Conservation (phyloP, 2,888 invertebrate species). For the Brachyptera putata region DNA sequence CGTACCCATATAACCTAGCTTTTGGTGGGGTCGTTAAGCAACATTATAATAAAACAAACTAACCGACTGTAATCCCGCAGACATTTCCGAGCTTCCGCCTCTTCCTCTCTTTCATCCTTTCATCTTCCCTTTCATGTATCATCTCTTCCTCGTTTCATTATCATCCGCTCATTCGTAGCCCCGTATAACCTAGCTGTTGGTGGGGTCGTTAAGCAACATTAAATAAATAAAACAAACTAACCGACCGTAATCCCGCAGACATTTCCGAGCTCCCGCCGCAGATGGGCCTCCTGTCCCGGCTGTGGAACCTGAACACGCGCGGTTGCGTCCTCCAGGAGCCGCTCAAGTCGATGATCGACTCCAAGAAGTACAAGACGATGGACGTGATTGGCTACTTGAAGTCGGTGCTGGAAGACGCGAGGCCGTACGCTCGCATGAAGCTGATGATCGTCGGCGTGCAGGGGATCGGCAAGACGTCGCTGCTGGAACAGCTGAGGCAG, state of each 20-base stretch:
- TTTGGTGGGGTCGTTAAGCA: too few species aligned
- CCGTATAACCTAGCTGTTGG: too few species aligned
- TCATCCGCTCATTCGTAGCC: too few species aligned
- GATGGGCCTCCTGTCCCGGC: constrained; percentile 87
- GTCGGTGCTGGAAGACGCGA: constrained; percentile 82
- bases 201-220: too few species aligned
- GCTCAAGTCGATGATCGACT: constrained; percentile 82
- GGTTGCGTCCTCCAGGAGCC: constrained; percentile 88
- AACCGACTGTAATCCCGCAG: constrained; percentile 46
- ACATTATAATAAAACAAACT: too few species aligned
- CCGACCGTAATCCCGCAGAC: constrained; percentile 51
- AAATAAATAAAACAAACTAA: too few species aligned
- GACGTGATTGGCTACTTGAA: constrained; percentile 92
- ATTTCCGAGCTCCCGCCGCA: constrained; percentile 88
- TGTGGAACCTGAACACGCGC: constrained; percentile 93
- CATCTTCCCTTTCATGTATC: too few species aligned
- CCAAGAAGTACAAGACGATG: constrained; percentile 91
- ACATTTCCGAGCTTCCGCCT: constrained; percentile 83
- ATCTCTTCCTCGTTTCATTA: too few species aligned
- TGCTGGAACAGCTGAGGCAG: constrained; percentile 80
- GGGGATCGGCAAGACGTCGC: constrained; percentile 80
- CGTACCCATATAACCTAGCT: too few species aligned
- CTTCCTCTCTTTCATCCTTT: too few species aligned
- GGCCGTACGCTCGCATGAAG: constrained; percentile 92
- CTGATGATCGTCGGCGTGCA: constrained; percentile 94